Percentiles rank a stretch among this genome's conserved stretches.
phyloP scores from a whole-genome alignment of 2,888 invertebrate species.

The Polydrusus tereticollis region DNA sequence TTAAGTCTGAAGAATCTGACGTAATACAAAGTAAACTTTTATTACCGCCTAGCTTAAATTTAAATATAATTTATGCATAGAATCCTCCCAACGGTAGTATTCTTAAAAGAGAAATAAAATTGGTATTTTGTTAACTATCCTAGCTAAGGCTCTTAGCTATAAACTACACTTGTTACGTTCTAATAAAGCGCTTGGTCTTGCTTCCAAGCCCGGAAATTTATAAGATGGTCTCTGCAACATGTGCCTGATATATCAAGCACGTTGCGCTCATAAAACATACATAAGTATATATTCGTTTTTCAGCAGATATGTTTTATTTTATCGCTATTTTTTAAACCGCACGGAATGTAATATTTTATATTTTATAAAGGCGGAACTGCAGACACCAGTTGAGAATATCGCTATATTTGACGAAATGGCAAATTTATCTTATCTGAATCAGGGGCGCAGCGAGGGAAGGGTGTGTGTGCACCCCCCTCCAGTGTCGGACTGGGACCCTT shows the following conservation, averaged over 20 bases:
- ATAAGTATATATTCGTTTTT: background rate
- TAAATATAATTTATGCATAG: background rate
- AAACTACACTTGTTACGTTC: conserved; percentile 17
- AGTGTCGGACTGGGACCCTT: no score
- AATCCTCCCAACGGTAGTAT: background rate
- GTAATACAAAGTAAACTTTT: background rate
- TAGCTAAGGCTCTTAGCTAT: conserved; percentile 8
- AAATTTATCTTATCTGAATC: no score
- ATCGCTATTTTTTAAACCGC: background rate
- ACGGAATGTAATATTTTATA: no score
- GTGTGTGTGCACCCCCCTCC: no score
- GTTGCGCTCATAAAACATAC: conserved; percentile 1
- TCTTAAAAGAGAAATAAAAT: background rate
- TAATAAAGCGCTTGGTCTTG: conserved; percentile 12
- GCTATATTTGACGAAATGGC: no score
- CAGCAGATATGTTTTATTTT: conserved; percentile 3
- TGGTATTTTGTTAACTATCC: conserved; percentile 11
- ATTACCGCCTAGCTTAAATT: background rate
- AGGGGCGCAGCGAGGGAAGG: no score
- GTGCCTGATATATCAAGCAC: conserved; percentile 17
- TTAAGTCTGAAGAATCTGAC: background rate
- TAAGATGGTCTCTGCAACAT: conserved; percentile 17
- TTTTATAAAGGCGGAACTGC: no score
- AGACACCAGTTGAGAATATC: no score
- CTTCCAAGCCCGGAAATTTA: conserved; percentile 9